phyloP scores from a whole-genome alignment of 2,888 invertebrate genomes.

The Ormyrus labotus region DNA sequence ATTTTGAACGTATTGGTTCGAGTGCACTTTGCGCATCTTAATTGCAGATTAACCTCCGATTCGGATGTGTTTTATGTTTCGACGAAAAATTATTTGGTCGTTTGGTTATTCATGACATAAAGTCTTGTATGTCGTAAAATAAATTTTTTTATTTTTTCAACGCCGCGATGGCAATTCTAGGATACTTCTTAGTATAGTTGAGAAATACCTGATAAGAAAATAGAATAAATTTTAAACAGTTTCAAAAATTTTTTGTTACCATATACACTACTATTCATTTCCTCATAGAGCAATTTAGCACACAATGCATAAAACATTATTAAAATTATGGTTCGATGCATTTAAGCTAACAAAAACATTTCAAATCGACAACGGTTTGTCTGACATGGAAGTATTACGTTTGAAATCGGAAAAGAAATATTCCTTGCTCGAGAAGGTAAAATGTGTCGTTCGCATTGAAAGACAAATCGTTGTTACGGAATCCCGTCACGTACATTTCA shows the following conservation, averaged over 20 bases:
- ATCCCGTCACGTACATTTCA: constrained; percentile 16
- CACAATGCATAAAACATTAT: too few relatives aligned
- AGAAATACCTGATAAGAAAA: too few relatives aligned
- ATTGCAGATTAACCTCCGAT: not conserved
- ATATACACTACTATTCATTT: too few relatives aligned
- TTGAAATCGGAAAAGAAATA: constrained; percentile 19
- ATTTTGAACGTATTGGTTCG: not conserved
- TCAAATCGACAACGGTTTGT: constrained; percentile 17
- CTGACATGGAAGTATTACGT: not conserved
- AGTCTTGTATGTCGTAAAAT: too few relatives aligned
- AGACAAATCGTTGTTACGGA: constrained; percentile 34
- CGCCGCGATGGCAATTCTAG: too few relatives aligned
- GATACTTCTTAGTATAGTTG: too few relatives aligned
- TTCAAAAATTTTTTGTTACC: too few relatives aligned
- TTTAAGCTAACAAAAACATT: too few relatives aligned
- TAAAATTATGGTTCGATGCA: not conserved
- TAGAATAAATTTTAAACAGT: too few relatives aligned
- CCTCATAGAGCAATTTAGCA: too few relatives aligned
- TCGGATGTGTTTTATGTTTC: not conserved
- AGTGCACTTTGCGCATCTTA: not conserved
- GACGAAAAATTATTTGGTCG: constrained; percentile 21
- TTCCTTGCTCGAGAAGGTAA: not conserved
- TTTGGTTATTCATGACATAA: too few relatives aligned
- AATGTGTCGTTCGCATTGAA: constrained; percentile 18
- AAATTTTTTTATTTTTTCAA: too few relatives aligned